phyloP scores from a whole-genome alignment of 1,140 invertebrate species.

The Bombus impatiens region DNA sequence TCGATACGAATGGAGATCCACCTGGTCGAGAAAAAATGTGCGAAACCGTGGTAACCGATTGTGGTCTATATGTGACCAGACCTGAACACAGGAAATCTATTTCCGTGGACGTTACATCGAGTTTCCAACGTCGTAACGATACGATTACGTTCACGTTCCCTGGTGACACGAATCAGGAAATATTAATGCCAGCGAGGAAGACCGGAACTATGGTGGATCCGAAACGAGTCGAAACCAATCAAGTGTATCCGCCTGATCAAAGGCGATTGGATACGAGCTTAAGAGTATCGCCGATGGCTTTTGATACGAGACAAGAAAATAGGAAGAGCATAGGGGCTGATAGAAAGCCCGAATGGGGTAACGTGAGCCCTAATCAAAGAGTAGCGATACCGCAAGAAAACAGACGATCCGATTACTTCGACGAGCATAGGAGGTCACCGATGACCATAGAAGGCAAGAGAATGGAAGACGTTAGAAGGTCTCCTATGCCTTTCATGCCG shows the following conservation, averaged over 20 bases:
- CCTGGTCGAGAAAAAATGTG: slow-evolving; percentile 67
- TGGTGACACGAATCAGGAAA: slow-evolving; percentile 71
- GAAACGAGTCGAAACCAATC: slow-evolving; percentile 72
- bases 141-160: slow-evolving; percentile 78
- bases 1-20: slow-evolving; percentile 75
- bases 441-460: slow-evolving; percentile 78
- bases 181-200: slow-evolving; percentile 67
- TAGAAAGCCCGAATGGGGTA: slow-evolving; percentile 77
- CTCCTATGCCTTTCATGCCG: slow-evolving; percentile 79
- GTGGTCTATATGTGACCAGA: slow-evolving; percentile 74
- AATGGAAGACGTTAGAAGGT: slow-evolving; percentile 78
- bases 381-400: slow-evolving; percentile 73
- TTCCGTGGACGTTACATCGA: slow-evolving; percentile 76
- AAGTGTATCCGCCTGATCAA: slow-evolving; percentile 72
- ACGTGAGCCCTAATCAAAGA: slow-evolving; percentile 78
- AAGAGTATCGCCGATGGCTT: slow-evolving; percentile 77
- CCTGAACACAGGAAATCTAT: slow-evolving; percentile 78
- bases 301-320: slow-evolving; percentile 75
- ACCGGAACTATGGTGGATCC: slow-evolving; percentile 65
- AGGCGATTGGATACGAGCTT: slow-evolving; percentile 73
- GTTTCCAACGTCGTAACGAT: slow-evolving; percentile 76
- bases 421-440: slow-evolving; percentile 80
- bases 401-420: slow-evolving; percentile 79
- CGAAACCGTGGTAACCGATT: slow-evolving; percentile 69
- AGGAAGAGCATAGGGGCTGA: slow-evolving; percentile 69